Conservation (phyloP, 2,797 vertebrate species). For the Malurus leucopterus region DNA sequence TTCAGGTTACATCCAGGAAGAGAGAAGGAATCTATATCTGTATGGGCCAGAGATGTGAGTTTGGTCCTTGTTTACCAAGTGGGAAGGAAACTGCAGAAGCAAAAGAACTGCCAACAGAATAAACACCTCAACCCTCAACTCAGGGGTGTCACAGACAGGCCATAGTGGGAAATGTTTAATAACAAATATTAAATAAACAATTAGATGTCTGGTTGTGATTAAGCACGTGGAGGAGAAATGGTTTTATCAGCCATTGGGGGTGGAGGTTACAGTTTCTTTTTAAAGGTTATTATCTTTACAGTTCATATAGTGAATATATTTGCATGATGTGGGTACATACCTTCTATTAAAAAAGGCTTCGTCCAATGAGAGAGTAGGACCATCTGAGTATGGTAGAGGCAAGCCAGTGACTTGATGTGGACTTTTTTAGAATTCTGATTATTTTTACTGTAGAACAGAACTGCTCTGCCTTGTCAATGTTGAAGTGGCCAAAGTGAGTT, state of each 20-base stretch:
- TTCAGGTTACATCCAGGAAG: neutral
- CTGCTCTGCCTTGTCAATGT: neutral
- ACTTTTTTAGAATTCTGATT: neutral
- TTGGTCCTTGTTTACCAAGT: neutral
- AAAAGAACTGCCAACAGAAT: neutral
- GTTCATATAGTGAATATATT: neutral
- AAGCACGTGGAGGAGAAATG: neutral
- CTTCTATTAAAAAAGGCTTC: neutral
- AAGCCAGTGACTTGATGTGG: neutral
- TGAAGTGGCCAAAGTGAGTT: neutral
- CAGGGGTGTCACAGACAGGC: fast-evolving
- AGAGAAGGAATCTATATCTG: neutral
- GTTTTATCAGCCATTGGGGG: neutral
- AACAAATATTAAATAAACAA: neutral
- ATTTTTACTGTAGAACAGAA: neutral
- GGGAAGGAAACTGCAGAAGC: neutral
- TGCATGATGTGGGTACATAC: fast-evolving
- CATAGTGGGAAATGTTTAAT: neutral
- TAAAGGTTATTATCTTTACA: neutral
- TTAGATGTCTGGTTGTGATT: neutral
- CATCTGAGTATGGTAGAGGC: neutral
- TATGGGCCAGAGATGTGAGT: neutral
- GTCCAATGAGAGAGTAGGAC: neutral
- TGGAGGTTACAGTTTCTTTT: neutral
- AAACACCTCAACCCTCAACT: fast-evolving